Conservation (phyloP, 2,797 vertebrate genomes). For the Acrocephalus scirpaceus region DNA sequence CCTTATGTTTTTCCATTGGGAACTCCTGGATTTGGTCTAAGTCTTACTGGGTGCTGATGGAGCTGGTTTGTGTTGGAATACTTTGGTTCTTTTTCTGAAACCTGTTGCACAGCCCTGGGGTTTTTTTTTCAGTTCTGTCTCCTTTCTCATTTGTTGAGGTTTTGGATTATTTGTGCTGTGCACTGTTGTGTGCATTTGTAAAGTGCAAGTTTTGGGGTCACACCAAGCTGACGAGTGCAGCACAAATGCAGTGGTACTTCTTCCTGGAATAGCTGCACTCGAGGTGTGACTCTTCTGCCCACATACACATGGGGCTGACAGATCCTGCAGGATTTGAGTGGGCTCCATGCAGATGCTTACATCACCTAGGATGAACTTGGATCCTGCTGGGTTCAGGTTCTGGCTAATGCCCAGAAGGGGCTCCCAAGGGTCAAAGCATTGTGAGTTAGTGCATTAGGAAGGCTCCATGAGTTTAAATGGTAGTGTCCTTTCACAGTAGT, state of each 20-base stretch:
- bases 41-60: not conserved
- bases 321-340: not conserved
- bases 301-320: accelerated
- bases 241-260: not conserved
- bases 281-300: not conserved
- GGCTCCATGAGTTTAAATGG: not conserved
- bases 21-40: not conserved
- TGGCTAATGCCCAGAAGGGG: not conserved
- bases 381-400: not conserved
- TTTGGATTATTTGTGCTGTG: not conserved
- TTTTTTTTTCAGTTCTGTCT: not conserved
- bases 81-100: not conserved
- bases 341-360: not conserved
- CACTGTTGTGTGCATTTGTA: not conserved
- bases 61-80: not conserved
- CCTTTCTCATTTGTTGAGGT: not conserved
- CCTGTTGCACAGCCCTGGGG: not conserved
- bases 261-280: not conserved
- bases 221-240: not conserved
- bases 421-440: not conserved
- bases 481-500: not conserved
- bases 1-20: not conserved
- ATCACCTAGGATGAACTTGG: not conserved
- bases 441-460: not conserved
- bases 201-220: not conserved